Conservation (phyloP, 2,113 vertebrate species). For the Gobius niger region DNA sequence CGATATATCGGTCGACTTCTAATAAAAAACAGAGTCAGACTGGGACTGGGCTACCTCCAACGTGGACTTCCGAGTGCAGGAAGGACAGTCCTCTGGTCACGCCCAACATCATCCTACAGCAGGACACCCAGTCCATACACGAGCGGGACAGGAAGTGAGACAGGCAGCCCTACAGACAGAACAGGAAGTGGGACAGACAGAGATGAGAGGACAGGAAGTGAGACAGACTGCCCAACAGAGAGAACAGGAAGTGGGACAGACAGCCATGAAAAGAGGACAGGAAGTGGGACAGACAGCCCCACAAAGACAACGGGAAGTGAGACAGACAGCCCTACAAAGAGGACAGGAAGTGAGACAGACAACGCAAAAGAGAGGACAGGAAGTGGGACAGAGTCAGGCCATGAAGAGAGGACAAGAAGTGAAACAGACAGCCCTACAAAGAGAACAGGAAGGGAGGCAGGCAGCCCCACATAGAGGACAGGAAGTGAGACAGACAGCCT, state of each 20-base stretch:
- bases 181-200: no score
- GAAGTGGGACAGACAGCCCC: neutral
- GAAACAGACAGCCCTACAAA: no score
- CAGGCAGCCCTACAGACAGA: constrained; percentile 51
- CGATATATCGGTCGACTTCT: no score
- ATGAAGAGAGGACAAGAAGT: no score
- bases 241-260: neutral
- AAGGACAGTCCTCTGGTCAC: constrained; percentile 90
- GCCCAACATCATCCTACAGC: constrained; percentile 87
- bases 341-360: no score
- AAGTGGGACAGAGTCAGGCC: no score
- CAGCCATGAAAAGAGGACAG: neutral
- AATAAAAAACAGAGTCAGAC: no score
- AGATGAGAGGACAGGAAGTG: neutral
- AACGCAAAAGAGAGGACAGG: no score
- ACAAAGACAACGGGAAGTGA: neutral
- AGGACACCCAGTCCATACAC: constrained; percentile 75
- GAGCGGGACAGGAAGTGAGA: constrained; percentile 49
- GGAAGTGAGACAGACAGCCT: no score
- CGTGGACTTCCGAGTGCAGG: constrained; percentile 89
- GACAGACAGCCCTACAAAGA: no score
- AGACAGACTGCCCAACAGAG: neutral
- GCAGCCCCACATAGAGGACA: no score
- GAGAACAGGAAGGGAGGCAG: no score
- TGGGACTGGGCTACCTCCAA: constrained; percentile 78